Conservation (phyloP, 2,113 vertebrate species). For the Cercopithecus mona region DNA sequence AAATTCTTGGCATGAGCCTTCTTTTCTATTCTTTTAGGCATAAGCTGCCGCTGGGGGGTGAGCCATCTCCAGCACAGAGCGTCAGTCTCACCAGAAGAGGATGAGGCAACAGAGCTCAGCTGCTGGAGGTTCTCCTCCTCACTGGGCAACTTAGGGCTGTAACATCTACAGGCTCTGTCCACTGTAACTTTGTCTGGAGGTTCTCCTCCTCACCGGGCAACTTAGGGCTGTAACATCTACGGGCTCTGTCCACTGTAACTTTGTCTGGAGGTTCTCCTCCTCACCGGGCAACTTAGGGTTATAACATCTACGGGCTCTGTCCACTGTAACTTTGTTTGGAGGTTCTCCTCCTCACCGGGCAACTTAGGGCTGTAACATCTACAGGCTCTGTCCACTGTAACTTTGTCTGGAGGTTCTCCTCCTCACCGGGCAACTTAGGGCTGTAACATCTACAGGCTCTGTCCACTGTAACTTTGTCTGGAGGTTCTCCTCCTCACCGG, state of each 20-base stretch:
- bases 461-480: background rate
- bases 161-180: rapidly evolving
- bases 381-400: background rate
- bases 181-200: background rate
- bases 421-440: rapidly evolving
- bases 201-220: rapidly evolving
- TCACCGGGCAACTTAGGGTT: rapidly evolving
- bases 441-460: rapidly evolving
- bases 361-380: rapidly evolving
- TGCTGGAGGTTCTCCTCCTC: rapidly evolving
- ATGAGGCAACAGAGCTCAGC: background rate
- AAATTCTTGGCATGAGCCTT: rapidly evolving
- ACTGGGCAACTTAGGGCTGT: rapidly evolving
- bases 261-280: background rate
- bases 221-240: rapidly evolving
- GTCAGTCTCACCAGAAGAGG: background rate
- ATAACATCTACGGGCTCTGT: rapidly evolving
- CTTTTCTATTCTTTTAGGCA: rapidly evolving
- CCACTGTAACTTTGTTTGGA: background rate
- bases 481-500: rapidly evolving
- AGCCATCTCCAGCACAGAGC: rapidly evolving
- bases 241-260: background rate
- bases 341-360: too few relatives aligned
- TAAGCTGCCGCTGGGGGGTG: too few relatives aligned
- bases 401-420: background rate